Evolutionary conservation across 2,888 invertebrate species (phyloP).

Genomic region (Urechis unicinctus): DNA sequence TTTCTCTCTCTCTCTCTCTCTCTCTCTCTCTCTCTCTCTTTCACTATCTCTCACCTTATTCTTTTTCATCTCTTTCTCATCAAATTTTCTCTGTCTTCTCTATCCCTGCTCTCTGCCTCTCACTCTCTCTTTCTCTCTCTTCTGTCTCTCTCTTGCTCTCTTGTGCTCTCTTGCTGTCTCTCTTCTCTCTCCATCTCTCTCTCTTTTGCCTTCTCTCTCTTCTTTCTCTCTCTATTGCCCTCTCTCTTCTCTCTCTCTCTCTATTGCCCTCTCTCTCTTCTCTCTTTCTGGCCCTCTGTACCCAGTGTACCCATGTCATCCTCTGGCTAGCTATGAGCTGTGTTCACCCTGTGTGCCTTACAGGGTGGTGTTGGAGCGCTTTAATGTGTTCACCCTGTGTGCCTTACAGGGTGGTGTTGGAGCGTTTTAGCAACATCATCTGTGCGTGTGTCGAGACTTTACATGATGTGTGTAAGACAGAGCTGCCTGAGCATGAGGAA

Average conservation of each 20-base stretch:
- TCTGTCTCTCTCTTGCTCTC: not conserved
- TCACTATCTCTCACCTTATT: no score
- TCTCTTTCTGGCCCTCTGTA: not conserved
- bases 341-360: no score
- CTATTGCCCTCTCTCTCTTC: not conserved
- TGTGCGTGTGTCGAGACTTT: slow-evolving; percentile 42
- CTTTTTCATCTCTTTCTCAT: not conserved
- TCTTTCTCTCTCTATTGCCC: not conserved
- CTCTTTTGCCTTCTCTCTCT: not conserved
- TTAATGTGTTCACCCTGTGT: no score
- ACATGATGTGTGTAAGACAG: slow-evolving; percentile 41
- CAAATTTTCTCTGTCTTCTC: not conserved
- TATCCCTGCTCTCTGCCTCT: not conserved
- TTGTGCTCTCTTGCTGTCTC: not conserved
- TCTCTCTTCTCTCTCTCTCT: slow-evolving; percentile 1
- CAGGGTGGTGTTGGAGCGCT: slow-evolving; percentile 32
- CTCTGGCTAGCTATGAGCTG: no score
- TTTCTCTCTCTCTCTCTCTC: slow-evolving; percentile 3
- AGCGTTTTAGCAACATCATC: slow-evolving; percentile 37
- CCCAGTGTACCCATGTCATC: not conserved
- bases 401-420: slow-evolving; percentile 24
- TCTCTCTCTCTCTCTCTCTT: no score
- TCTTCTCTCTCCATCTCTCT: not conserved
- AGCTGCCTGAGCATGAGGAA: not conserved
- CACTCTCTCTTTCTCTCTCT: not conserved